These are phyloP conservation scores for Dioctria rufipes DNA, from an alignment of 2,888 invertebrate species.

Conservation along the genomic window DNA sequence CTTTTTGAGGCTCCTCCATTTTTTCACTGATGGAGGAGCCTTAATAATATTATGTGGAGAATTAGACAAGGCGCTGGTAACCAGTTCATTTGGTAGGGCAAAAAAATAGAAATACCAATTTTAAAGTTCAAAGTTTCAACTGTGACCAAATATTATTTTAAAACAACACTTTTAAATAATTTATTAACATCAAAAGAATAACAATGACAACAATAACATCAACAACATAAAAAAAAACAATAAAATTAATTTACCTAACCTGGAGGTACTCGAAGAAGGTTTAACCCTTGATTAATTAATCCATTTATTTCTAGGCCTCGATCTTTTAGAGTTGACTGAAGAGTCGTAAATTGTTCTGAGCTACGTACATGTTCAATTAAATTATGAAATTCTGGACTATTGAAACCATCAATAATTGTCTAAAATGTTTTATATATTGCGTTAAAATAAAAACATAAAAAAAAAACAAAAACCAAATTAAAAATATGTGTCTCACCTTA, in stretches of 20 bases:
- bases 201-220: neutral
- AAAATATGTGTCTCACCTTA: neutral
- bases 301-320: slow-evolving; percentile 16
- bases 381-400: slow-evolving; percentile 10
- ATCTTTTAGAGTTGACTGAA: slow-evolving; percentile 6
- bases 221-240: neutral
- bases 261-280: slow-evolving; percentile 24
- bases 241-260: neutral
- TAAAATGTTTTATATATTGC: neutral
- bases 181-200: neutral
- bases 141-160: too few species aligned
- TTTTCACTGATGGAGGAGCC: too few species aligned
- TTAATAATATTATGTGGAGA: too few species aligned
- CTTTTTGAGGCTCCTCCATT: too few species aligned
- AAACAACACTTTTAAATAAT: too few species aligned
- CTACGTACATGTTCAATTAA: slow-evolving; percentile 15
- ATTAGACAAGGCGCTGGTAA: too few species aligned
- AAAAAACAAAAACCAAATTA: neutral
- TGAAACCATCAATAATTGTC: slow-evolving; percentile 16
- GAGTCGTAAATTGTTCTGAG: slow-evolving; percentile 13
- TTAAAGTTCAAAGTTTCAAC: too few species aligned
- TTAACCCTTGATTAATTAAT: slow-evolving; percentile 22
- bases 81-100: too few species aligned
- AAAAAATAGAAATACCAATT: too few species aligned
- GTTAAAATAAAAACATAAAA: neutral